Conservation (phyloP, 2,797 vertebrate species). For the Rhinatrema bivittatum region DNA sequence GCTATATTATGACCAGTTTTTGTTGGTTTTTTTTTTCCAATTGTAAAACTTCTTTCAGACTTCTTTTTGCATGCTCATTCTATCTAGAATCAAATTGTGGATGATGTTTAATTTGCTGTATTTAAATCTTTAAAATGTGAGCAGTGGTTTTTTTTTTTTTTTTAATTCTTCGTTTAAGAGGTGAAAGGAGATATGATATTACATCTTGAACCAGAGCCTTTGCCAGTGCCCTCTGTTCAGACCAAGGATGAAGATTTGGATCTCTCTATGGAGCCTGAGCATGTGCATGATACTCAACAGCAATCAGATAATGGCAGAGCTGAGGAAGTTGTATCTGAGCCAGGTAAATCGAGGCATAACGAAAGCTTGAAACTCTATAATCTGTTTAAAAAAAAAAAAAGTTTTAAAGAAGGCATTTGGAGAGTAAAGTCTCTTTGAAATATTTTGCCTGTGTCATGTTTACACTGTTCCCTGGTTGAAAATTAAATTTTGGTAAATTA, state of each 20-base stretch:
- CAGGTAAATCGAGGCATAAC: conserved; percentile 30
- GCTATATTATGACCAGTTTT: too few relatives aligned
- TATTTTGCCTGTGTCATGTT: too few relatives aligned
- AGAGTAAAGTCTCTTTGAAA: too few relatives aligned
- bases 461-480: too few relatives aligned
- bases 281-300: conserved; percentile 2
- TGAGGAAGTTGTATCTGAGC: neutral
- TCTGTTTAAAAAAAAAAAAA: too few relatives aligned
- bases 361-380: neutral
- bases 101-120: neutral
- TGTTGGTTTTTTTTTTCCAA: too few relatives aligned
- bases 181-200: conserved; percentile 75
- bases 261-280: conserved; percentile 67
- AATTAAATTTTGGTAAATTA: too few relatives aligned
- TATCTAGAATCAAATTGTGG: neutral
- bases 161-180: conserved; percentile 51
- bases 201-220: conserved; percentile 76
- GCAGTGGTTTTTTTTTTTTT: conserved; percentile 13
- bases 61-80: neutral
- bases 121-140: neutral
- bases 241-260: conserved; percentile 77
- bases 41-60: too few relatives aligned
- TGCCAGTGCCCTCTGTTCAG: conserved; percentile 55
- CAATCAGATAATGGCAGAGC: neutral
- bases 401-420: too few relatives aligned